These are phyloP conservation scores for Trididemnum miniatum DNA, from an alignment of 23 tunicate species.

Conservation along the genomic window DNA sequence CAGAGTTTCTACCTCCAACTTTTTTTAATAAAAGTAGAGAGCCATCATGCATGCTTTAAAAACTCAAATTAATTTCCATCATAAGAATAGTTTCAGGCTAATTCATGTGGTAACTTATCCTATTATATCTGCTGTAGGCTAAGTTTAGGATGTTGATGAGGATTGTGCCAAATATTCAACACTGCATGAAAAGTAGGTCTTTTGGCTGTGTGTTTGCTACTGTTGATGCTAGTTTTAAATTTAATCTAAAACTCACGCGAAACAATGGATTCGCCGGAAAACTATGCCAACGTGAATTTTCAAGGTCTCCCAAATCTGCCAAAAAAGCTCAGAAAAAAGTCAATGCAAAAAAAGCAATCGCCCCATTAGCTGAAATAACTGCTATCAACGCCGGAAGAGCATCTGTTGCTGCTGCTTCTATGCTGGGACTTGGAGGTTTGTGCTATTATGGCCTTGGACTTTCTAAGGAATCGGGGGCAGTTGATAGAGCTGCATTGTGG, in stretches of 20 bases:
- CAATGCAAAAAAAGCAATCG: background rate
- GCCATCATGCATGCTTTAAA: too few species aligned
- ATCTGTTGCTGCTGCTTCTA: slow-evolving; percentile 83
- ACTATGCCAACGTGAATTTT: slow-evolving; percentile 23
- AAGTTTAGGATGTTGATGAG: too few species aligned
- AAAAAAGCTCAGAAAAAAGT: slow-evolving; percentile 21
- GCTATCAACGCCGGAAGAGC: slow-evolving; percentile 77
- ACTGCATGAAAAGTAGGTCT: too few species aligned
- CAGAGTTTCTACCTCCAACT: too few species aligned
- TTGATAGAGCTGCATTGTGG: slow-evolving; percentile 89
- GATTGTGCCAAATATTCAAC: too few species aligned
- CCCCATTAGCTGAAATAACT: slow-evolving; percentile 41
- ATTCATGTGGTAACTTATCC: too few species aligned
- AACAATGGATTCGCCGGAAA: slow-evolving; percentile 25
- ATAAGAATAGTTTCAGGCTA: too few species aligned
- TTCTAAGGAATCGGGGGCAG: slow-evolving; percentile 49
- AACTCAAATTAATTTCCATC: too few species aligned
- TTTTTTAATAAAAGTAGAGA: too few species aligned
- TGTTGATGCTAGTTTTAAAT: background rate
- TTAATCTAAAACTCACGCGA: background rate
- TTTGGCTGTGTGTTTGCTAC: too few species aligned
- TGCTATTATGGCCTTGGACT: slow-evolving; percentile 92
- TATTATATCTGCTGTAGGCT: too few species aligned
- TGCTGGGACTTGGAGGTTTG: slow-evolving; percentile 82
- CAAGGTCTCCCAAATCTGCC: slow-evolving; percentile 40